A percentile compares a stretch with the other conserved stretches of the same genome.
Evolutionary conservation across 2,888 invertebrate species (phyloP).

Genomic region (Eupelmus urozonus): DNA sequence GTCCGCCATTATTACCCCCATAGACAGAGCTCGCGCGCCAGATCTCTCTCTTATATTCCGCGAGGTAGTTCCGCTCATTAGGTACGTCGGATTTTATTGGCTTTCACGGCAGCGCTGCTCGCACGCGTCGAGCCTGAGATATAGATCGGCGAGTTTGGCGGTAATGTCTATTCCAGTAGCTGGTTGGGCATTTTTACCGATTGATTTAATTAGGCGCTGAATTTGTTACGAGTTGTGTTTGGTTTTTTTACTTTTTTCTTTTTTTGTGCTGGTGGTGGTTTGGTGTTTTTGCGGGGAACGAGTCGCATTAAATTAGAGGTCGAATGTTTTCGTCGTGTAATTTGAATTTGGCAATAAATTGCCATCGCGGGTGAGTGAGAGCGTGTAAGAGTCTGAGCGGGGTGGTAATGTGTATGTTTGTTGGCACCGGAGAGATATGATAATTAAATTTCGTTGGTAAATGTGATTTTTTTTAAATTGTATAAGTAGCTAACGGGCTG

Average conservation of each 20-base stretch:
- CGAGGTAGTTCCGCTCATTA: conserved; percentile 51
- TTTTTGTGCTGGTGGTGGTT: too few species aligned
- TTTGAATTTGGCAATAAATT: conserved; percentile 40
- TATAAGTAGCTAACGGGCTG: too few species aligned
- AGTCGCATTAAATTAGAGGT: conserved; percentile 27
- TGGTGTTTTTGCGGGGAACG: neutral
- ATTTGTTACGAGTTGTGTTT: conserved; percentile 39
- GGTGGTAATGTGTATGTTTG: neutral
- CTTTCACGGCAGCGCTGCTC: conserved; percentile 10
- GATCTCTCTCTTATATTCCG: conserved; percentile 10
- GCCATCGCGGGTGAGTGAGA: neutral
- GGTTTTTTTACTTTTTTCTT: too few species aligned
- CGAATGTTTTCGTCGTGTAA: neutral
- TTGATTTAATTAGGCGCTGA: conserved; percentile 53
- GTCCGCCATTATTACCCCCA: conserved; percentile 45
- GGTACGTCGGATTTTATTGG: conserved; percentile 49
- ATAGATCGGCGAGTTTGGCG: conserved; percentile 45
- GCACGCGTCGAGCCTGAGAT: conserved; percentile 27
- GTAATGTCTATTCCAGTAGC: conserved; percentile 42
- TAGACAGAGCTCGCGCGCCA: conserved; percentile 1
- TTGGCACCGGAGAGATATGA: neutral
- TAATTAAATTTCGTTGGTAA: conserved; percentile 20
- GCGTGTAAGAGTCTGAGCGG: neutral
- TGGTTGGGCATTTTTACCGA: conserved; percentile 50
- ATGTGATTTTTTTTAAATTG: neutral